Percentiles rank a stretch among this genome's conserved stretches.
Evolutionary conservation across 2,113 vertebrate species (phyloP).

Genomic region (Dendropsophus ebraccatus): DNA sequence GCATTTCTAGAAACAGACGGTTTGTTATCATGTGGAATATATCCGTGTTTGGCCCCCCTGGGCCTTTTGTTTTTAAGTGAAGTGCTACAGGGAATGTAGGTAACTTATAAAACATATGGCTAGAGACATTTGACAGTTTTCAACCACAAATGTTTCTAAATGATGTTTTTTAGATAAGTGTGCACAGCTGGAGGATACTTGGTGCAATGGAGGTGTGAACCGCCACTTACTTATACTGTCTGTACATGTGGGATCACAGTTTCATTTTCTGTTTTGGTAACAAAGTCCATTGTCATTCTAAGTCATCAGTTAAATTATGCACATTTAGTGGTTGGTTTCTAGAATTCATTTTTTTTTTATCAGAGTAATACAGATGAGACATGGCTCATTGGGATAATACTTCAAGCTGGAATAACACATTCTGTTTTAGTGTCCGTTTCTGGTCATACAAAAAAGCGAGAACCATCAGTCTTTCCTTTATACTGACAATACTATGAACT

Average conservation of each 20-base stretch:
- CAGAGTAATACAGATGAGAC: neutral
- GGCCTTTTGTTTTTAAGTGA: conserved; percentile 53
- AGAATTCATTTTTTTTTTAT: neutral
- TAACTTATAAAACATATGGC: conserved; percentile 41
- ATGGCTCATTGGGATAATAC: neutral
- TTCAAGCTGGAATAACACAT: neutral
- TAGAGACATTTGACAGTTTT: conserved; percentile 59
- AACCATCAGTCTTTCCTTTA: too few relatives aligned
- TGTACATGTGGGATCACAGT: conserved; percentile 9
- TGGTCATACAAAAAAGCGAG: too few relatives aligned
- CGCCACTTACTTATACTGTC: conserved; percentile 9
- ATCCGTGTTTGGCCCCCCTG: conserved; percentile 53
- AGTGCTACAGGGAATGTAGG: conserved; percentile 42
- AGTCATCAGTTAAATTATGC: neutral
- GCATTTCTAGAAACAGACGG: neutral
- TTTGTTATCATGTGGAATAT: conserved; percentile 56
- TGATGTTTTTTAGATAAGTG: conserved; percentile 56
- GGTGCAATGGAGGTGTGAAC: conserved; percentile 42
- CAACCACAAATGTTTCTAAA: conserved; percentile 47
- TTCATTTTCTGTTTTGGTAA: conserved; percentile 7
- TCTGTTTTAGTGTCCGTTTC: too few relatives aligned
- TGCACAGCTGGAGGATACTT: conserved; percentile 58
- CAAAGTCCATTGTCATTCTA: neutral
- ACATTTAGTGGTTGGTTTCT: neutral
- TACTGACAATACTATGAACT: too few relatives aligned